These are phyloP conservation scores for Alsophila aescularia DNA, from an alignment of 2,888 invertebrate species.

Conservation along the genomic window DNA sequence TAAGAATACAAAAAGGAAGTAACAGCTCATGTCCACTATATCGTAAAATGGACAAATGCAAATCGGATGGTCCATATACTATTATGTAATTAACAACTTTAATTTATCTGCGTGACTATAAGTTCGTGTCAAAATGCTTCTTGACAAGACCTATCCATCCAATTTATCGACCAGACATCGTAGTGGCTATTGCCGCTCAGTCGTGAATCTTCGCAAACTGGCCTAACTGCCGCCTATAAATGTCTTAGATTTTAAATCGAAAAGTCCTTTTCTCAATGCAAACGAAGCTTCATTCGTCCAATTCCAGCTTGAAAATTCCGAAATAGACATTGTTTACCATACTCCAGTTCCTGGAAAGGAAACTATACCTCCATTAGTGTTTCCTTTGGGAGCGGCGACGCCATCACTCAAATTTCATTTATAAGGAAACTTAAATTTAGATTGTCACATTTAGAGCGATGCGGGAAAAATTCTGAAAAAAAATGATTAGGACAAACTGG, in stretches of 20 bases:
- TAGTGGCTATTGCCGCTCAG: too few relatives aligned
- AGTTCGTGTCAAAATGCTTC: too few relatives aligned
- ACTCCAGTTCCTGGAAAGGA: conserved; percentile 54
- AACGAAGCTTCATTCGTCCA: conserved; percentile 7
- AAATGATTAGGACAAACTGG: not conserved
- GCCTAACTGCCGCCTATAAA: not conserved
- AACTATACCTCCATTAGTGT: conserved; percentile 61
- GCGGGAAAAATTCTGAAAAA: conserved; percentile 19
- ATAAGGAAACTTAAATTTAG: conserved; percentile 58
- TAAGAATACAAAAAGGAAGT: not conserved
- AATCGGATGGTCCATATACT: too few relatives aligned
- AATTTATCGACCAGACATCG: too few relatives aligned
- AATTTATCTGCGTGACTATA: too few relatives aligned
- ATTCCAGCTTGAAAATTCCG: conserved; percentile 37
- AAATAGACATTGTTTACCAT: conserved; percentile 51
- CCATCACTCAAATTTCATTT: conserved; percentile 53
- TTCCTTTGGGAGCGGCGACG: conserved; percentile 54
- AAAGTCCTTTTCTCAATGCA: conserved; percentile 11
- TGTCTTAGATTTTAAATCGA: not conserved
- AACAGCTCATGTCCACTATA: too few relatives aligned
- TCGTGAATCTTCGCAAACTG: not conserved
- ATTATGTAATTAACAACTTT: too few relatives aligned
- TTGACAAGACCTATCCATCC: too few relatives aligned
- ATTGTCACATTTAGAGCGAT: conserved; percentile 34
- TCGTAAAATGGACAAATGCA: too few relatives aligned